phyloP scores from a whole-genome alignment of 2,888 invertebrate genomes.

The Eupithecia tripunctaria region DNA sequence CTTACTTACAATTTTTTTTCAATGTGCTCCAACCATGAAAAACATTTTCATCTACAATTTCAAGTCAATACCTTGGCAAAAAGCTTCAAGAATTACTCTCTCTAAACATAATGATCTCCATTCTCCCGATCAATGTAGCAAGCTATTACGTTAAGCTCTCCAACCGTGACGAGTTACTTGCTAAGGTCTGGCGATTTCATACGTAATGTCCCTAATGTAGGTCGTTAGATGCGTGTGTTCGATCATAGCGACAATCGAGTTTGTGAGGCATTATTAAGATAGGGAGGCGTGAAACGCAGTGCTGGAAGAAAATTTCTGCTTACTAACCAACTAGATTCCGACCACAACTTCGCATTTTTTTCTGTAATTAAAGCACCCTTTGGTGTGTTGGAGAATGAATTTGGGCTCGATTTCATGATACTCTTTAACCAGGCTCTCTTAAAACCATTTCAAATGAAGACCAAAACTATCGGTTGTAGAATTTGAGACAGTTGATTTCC shows the following conservation, averaged over 20 bases:
- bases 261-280: background rate
- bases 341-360: background rate
- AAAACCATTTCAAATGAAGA: no score
- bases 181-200: constrained; percentile 31
- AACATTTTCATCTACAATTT: no score
- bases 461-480: no score
- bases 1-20: background rate
- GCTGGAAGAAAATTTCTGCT: background rate
- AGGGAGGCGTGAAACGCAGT: background rate
- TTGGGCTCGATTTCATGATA: no score
- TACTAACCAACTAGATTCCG: background rate
- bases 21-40: background rate
- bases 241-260: constrained; percentile 15
- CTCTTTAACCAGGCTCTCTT: no score
- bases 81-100: background rate
- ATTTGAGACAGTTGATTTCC: no score
- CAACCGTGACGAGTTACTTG: constrained; percentile 23
- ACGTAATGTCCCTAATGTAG: constrained; percentile 31
- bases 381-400: no score
- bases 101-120: background rate
- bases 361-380: no score
- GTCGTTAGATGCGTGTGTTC: constrained; percentile 28
- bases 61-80: background rate
- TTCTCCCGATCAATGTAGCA: constrained; percentile 4
- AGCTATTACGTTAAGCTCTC: constrained; percentile 21